Evolutionary conservation across 2,797 vertebrate species (phyloP), one percentile per base, ranked within the genome.

Genomic region (Cyprinodon diabolis): DNA sequence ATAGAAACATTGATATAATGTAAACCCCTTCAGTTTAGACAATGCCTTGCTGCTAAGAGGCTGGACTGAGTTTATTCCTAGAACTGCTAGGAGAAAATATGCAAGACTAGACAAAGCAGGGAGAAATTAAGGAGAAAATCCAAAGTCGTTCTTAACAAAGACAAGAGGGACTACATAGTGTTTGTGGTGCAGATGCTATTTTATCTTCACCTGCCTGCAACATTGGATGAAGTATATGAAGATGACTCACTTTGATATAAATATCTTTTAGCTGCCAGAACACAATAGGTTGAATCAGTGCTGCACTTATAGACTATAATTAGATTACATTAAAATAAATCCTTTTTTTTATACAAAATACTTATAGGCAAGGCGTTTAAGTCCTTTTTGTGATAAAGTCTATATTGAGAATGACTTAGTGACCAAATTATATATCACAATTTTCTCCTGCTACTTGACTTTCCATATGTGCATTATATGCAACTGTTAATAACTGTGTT

Each of bases 51-150:
- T 30, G 30, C 30, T 30, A 30, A 30, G 30, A 30, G 30, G 30
- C 30, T 30, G 65, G n/a, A 69, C 21, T 47, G n/a, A 45, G n/a
- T 57, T 30, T 25, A 25, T 57, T 58, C 52, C 23, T 40, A n/a
- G 40, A 68, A 13, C 30, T 43, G 21, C 17, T 51, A 25, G 15
- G 25, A 23, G 49, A 52, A 69, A 68, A 43, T 9, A 37, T 12
- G 14, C 19, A 15, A 40, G 14, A 25, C 11, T 14, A n/a, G 9
- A 72, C 11, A 72, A 52, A 68, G 15, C 12, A n/a, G 40, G 6
- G 40, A 48, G 51, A 81, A 76, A 77, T 48, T 35, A 21, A 10
- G 40, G 37, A 57, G 30, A 73, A 69, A 75, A 78, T 65, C 30
- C 9, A 75, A 76, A 76, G 47, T 47, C 30, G 25, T 71, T 76